phyloP scores from a whole-genome alignment of 2,113 vertebrate species.

The Alethe castanea region DNA sequence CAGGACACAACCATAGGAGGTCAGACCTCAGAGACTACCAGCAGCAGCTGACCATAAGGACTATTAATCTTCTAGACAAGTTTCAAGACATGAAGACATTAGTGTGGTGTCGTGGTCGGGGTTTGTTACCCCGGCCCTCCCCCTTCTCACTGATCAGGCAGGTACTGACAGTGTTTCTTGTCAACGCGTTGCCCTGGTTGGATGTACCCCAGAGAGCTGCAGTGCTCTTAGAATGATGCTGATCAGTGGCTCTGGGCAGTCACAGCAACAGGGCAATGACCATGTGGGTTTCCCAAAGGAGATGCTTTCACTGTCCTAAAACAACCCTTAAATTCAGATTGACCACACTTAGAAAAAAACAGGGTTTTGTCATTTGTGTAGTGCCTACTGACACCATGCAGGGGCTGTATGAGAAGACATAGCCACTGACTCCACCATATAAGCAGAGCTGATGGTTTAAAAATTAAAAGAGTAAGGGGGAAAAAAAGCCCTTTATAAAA shows the following conservation, averaged over 20 bases:
- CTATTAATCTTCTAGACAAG: neutral
- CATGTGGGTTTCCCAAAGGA: neutral
- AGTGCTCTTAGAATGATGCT: accelerated
- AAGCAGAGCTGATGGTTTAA: neutral
- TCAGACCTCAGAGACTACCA: neutral
- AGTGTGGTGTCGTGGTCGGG: neutral
- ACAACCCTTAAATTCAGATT: neutral
- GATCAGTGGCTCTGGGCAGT: neutral
- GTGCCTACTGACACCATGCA: accelerated
- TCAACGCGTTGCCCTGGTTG: accelerated
- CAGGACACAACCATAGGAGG: neutral
- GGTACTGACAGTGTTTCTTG: too few species aligned
- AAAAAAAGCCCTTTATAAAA: neutral
- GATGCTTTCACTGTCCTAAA: neutral
- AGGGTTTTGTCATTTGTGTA: neutral
- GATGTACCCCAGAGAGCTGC: neutral
- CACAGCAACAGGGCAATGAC: accelerated
- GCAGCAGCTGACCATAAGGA: accelerated
- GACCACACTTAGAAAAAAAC: neutral
- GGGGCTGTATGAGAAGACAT: neutral
- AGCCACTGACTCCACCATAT: neutral
- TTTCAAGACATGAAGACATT: neutral
- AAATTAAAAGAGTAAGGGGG: neutral
- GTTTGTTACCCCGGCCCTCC: neutral
- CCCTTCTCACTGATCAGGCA: neutral